Conservation (phyloP, 2,113 vertebrate species). For the Pelvicachromis taeniatus region DNA sequence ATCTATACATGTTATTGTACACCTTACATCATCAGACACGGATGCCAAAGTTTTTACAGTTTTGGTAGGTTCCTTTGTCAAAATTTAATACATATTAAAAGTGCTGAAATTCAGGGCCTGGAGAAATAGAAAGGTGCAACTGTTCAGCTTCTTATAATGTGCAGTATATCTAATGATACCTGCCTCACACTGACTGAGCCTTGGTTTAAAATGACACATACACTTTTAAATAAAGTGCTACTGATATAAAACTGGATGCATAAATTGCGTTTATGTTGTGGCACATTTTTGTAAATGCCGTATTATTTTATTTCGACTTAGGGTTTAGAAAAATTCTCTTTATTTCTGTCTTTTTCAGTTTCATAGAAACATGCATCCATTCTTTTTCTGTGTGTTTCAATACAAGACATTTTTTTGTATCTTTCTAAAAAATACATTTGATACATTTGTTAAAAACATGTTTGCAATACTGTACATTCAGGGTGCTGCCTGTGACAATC, state of each 20-base stretch:
- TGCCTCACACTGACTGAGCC: neutral
- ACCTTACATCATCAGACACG: neutral
- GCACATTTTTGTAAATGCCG: neutral
- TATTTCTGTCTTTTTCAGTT: neutral
- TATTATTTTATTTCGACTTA: neutral
- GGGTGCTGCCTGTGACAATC: neutral
- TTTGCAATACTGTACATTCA: neutral
- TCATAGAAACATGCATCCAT: neutral
- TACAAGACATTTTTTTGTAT: neutral
- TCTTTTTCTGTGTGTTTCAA: neutral
- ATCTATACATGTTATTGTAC: neutral
- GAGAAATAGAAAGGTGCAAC: neutral
- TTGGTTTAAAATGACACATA: neutral
- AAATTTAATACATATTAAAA: neutral
- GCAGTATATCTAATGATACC: neutral
- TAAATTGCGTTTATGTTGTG: neutral
- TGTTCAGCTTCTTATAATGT: neutral
- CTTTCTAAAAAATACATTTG: neutral
- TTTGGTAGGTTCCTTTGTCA: neutral
- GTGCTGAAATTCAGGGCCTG: neutral
- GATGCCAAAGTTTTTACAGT: neutral
- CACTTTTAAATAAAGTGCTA: neutral
- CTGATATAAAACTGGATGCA: neutral
- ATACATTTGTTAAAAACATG: no score
- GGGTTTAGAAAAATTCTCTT: neutral